phyloP scores from a whole-genome alignment of 1,140 invertebrate species.

The Drosophila orena region DNA sequence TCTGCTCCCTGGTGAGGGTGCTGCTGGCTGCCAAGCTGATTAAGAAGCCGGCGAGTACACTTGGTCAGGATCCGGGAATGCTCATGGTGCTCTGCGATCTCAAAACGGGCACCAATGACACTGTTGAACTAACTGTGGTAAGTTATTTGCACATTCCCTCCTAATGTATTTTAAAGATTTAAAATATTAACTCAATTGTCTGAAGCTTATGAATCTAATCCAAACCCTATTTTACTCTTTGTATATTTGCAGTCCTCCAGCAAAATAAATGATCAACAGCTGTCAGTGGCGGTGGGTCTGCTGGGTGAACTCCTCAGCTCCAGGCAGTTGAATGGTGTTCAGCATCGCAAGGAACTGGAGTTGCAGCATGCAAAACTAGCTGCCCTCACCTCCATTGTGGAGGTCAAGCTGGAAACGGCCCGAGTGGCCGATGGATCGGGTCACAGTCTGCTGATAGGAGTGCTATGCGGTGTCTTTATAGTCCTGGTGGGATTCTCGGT shows the following conservation, averaged over 20 bases:
- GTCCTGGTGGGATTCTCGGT: slow-evolving; percentile 79
- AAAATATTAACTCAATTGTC: too few relatives aligned
- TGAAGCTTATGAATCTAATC: background rate
- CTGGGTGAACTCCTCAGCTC: slow-evolving; percentile 91
- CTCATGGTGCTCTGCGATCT: slow-evolving; percentile 93
- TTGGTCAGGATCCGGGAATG: slow-evolving; percentile 83
- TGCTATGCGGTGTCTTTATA: slow-evolving; percentile 85
- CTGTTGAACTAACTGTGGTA: slow-evolving; percentile 94
- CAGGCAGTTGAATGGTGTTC: slow-evolving; percentile 85
- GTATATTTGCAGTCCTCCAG: slow-evolving; percentile 84
- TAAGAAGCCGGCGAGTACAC: slow-evolving; percentile 55
- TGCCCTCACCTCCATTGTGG: slow-evolving; percentile 90
- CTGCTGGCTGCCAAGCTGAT: slow-evolving; percentile 87
- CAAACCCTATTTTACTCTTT: background rate
- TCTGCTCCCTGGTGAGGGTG: slow-evolving; percentile 89
- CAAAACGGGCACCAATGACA: slow-evolving; percentile 91
- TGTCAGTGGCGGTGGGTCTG: slow-evolving; percentile 88
- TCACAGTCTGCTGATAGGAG: slow-evolving; percentile 85
- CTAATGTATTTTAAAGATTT: background rate
- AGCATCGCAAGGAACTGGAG: slow-evolving; percentile 68
- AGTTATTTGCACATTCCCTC: slow-evolving; percentile 70
- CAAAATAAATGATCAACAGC: slow-evolving; percentile 86
- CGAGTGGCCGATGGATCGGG: slow-evolving; percentile 71
- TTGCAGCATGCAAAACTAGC: slow-evolving; percentile 86
- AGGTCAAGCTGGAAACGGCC: slow-evolving; percentile 88